Base-by-base conservation (phyloP, 2,797 vertebrate genomes). In the Tiaroga cobitis region DNA sequence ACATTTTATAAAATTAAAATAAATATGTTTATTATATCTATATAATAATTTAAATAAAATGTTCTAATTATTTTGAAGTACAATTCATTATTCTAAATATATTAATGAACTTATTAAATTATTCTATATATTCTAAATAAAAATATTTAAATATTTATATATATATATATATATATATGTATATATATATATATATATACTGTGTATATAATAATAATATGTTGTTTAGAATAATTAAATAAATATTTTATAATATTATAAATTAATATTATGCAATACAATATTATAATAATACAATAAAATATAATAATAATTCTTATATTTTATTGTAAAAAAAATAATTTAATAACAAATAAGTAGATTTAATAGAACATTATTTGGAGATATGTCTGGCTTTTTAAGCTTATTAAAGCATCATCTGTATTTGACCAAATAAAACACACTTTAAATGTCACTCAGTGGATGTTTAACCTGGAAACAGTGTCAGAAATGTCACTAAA, bases 1-100 rank as follows among this genome's bases (percentile, higher is more conserved):
- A 11, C 1, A 21, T 21, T 37, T 19, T 0, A 4, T 37, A 2
- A 7, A 63, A 63, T 8, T 0, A 1, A 1, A 18, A 26, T 16
- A 46, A 39, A 39, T 29, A 69, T 41, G 16, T 29, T 46, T 19
- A n/a, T 73, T 73, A 4, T 19, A 49, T 73, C 5, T 16, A 16
- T 29, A 29, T 63, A 63, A 29, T 63, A 29, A 16, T 29, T 29
- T 3, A 13, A 29, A 15, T 15, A 2, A 2, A 10, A 10, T 26
- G 2, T 4, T n/a, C 9, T 5, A 59, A 61, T 61, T 61, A 61
- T 61, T 29, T 18, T 32, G 2, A 65, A 65, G 6, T 32, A 32
- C 15, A 16, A 65, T 65, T 65, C 2, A 65, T 10, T 59, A 59
- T 32, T 29, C 24, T 11, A n/a, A 59, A 49, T 43, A 41, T 70